phyloP scores from a whole-genome alignment of 2,113 vertebrate genomes.

The Rousettus leschenaultii region DNA sequence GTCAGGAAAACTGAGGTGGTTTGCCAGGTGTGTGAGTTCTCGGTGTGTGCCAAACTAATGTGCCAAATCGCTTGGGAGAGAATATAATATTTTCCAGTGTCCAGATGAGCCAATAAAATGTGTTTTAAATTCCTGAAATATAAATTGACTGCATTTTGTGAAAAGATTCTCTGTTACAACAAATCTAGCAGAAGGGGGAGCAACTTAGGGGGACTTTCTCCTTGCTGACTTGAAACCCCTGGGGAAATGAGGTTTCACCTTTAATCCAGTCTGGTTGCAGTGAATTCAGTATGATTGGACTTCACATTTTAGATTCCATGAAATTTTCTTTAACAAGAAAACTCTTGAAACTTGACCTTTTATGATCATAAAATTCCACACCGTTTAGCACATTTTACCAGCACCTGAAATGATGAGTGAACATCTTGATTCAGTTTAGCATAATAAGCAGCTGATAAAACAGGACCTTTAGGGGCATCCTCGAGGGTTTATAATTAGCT shows the following conservation, averaged over 20 bases:
- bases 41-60: conserved; percentile 56
- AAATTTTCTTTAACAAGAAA: conserved; percentile 72
- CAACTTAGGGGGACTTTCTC: conserved; percentile 56
- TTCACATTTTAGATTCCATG: conserved; percentile 41
- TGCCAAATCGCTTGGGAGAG: conserved; percentile 71
- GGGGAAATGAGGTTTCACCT: conserved; percentile 72
- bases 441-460: conserved; percentile 31
- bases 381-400: conserved; percentile 43
- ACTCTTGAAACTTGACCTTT: conserved; percentile 70
- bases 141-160: conserved; percentile 77
- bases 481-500: conserved; percentile 31
- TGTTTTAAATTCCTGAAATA: conserved; percentile 62
- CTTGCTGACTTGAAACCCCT: conserved; percentile 63
- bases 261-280: conserved; percentile 38
- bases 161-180: conserved; percentile 81
- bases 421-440: conserved; percentile 58
- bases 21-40: conserved; percentile 71
- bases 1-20: neutral
- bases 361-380: conserved; percentile 55
- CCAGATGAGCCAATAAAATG: conserved; percentile 74
- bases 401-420: conserved; percentile 53
- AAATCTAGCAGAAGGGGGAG: conserved; percentile 72
- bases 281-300: conserved; percentile 64
- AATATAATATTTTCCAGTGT: conserved; percentile 80
- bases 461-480: neutral